Evolutionary conservation across 2,113 vertebrate genomes (phyloP).

Genomic region (Bos indicus): DNA sequence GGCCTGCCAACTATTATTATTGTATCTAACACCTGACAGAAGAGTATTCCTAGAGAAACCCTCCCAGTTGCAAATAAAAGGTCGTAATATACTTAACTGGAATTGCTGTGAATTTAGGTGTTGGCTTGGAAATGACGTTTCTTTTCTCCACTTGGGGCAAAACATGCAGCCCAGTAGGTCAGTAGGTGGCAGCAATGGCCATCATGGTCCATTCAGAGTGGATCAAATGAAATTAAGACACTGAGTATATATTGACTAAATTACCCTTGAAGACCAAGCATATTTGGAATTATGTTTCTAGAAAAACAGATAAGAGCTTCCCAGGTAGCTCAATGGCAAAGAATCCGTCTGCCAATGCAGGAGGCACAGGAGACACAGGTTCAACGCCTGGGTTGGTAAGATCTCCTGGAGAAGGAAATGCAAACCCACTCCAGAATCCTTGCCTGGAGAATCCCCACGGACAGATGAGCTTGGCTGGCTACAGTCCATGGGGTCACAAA

Average conservation of each 20-base stretch:
- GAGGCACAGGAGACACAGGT: background rate
- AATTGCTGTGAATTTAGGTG: background rate
- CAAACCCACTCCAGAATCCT: background rate
- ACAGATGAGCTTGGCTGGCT: background rate
- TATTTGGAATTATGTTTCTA: background rate
- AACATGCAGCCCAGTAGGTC: background rate
- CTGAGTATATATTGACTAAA: background rate
- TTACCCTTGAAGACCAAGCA: background rate
- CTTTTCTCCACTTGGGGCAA: background rate
- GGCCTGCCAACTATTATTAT: slow-evolving; percentile 52
- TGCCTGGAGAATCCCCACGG: background rate
- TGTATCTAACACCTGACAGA: slow-evolving; percentile 38
- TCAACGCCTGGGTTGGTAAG: background rate
- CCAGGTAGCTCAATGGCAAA: background rate
- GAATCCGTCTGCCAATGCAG: background rate
- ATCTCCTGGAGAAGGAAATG: background rate
- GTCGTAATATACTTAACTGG: background rate
- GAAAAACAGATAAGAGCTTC: background rate
- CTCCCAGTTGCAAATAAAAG: slow-evolving; percentile 37
- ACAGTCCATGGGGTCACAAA: background rate
- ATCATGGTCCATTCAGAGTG: background rate
- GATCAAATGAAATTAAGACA: background rate
- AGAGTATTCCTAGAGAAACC: slow-evolving; percentile 25
- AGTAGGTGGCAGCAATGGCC: background rate
- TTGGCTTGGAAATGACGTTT: background rate